Evolutionary conservation across 2,797 vertebrate species (phyloP), one percentile per base, ranked within the genome.

Genomic region (Lophotriccus pileatus): DNA sequence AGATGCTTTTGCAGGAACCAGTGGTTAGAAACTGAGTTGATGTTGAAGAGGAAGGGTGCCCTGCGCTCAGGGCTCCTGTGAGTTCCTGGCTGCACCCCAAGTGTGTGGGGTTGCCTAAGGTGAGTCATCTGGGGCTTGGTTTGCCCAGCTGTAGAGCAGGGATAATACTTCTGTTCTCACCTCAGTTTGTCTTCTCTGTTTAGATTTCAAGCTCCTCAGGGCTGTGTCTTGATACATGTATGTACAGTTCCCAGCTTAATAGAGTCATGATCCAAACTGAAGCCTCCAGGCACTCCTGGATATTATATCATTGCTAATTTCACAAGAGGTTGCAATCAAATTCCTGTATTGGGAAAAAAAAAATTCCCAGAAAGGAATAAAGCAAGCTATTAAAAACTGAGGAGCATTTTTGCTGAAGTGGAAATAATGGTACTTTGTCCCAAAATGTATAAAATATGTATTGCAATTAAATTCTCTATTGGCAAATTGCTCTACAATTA

Each of bases 401-500:
- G 82, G 53, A 76, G 8, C 59, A 55, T 76, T 74, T 60, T 91
- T 97, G 66, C 87, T 89, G 92, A 90, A 76, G 82, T 97, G 86
- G 93, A 97, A 97, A 94, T 96, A 96, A 96, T 85, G 95, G 68
- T 63, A 90, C 93, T 96, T 97, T 97, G 96, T 97, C 97, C 94
- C 95, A 92, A 94, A 82, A 87, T 94, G 85, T 96, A 97, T 97
- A 96, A 97, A 97, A 97, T 97, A 96, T 83, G 95, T 97, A 98
- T 98, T 96, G 95, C 95, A 97, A 97, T 98, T 98, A 98, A 97
- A 97, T 90, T 94, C 95, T 93, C 63, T 82, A 97, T 96, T 98
- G 98, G 97, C 97, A 98, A 98, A 98, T 98, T 98, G 97, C 90
- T 97, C 88, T 97, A 97, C 97, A 98, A 98, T 98, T 98, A 98